A percentile compares a stretch with the other conserved stretches of the same genome.
Evolutionary conservation across 2,888 invertebrate genomes (phyloP).

Genomic region (Ochropleura plecta): DNA sequence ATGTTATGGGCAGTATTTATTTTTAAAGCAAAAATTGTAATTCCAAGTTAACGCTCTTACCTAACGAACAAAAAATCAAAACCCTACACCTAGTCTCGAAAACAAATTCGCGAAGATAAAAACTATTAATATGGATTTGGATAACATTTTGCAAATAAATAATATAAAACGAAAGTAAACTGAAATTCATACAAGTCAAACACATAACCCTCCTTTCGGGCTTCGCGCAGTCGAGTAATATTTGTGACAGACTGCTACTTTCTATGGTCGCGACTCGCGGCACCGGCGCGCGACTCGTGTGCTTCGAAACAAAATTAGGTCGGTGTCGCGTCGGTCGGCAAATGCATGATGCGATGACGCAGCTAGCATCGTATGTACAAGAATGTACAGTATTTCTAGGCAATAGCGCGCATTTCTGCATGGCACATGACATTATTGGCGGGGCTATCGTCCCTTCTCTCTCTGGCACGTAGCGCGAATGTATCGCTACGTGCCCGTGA

Average conservation of each 20-base stretch:
- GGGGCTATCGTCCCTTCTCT: conserved; percentile 6
- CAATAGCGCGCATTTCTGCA: neutral
- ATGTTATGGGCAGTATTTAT: too few species aligned
- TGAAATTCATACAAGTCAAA: neutral
- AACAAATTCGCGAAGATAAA: neutral
- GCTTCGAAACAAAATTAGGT: too few species aligned
- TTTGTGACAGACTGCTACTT: neutral
- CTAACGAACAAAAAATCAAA: too few species aligned
- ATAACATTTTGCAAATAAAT: neutral
- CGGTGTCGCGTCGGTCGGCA: neutral
- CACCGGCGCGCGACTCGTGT: neutral
- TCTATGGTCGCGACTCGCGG: neutral
- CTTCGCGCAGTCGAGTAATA: neutral
- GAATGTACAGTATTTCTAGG: neutral
- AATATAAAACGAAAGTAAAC: neutral
- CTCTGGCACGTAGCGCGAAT: neutral
- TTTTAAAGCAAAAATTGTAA: neutral
- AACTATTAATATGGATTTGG: neutral
- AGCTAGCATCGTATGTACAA: neutral
- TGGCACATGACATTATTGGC: conserved; percentile 2
- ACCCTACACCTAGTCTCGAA: neutral
- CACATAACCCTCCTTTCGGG: neutral
- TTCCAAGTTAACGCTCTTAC: neutral
- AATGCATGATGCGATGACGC: neutral
- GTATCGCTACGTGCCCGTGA: neutral